Evolutionary conservation across 2,888 invertebrate genomes (phyloP).

Genomic region (Pegoplata infirma): DNA sequence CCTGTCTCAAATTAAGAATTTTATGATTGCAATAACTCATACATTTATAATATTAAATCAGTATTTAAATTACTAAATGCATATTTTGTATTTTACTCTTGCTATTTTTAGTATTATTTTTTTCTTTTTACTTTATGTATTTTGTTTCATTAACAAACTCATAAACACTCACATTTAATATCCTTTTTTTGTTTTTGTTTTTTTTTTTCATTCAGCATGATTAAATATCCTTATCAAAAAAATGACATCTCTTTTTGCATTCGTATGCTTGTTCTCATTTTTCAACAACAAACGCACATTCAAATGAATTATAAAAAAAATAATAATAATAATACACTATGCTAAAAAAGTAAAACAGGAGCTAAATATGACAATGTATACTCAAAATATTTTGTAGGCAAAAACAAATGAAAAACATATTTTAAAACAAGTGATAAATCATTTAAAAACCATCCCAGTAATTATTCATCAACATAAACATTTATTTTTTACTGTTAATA

Average conservation of each 20-base stretch:
- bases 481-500: too few species aligned
- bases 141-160: conserved; percentile 37
- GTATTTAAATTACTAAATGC: background rate
- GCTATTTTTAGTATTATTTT: conserved; percentile 27
- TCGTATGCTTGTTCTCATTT: conserved; percentile 16
- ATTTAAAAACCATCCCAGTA: too few species aligned
- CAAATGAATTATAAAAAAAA: too few species aligned
- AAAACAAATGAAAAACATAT: too few species aligned
- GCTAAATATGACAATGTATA: too few species aligned
- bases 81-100: background rate
- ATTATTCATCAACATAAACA: background rate
- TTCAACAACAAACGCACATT: conserved; percentile 21
- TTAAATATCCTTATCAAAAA: conserved; percentile 58
- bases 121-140: background rate
- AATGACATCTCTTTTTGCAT: conserved; percentile 59
- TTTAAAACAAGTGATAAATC: too few species aligned
- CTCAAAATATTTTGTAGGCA: too few species aligned
- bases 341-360: too few species aligned
- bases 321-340: too few species aligned
- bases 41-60: background rate
- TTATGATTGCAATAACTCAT: background rate
- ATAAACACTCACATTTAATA: conserved; percentile 45
- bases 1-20: background rate
- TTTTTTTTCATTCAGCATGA: conserved; percentile 47
- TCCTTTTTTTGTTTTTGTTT: conserved; percentile 20